These are phyloP conservation scores for Galaxea fascicularis DNA, from an alignment of 92 coral and sea anemone species.

Conservation along the genomic window DNA sequence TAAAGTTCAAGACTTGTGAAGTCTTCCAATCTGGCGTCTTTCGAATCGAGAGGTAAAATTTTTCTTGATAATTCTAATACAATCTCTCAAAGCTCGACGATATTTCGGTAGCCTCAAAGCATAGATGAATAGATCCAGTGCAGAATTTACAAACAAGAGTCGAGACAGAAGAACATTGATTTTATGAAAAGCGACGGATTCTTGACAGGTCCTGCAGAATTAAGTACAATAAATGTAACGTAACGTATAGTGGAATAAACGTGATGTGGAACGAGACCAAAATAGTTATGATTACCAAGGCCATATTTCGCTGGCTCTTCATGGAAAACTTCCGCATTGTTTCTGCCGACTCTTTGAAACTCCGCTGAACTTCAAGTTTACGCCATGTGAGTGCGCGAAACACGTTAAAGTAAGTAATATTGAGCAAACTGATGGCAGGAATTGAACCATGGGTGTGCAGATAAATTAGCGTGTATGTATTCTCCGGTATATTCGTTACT, in stretches of 20 bases:
- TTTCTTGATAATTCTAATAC: neutral
- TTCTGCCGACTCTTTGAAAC: conserved; percentile 1
- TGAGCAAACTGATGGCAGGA: conserved; percentile 49
- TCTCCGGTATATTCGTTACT: conserved; percentile 36
- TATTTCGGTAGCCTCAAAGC: conserved; percentile 40
- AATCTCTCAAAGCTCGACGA: conserved; percentile 32
- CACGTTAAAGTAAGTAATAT: conserved; percentile 26
- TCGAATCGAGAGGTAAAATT: neutral
- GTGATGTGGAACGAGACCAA: conserved; percentile 34
- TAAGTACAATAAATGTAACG: conserved; percentile 32
- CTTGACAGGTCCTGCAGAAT: conserved; percentile 25
- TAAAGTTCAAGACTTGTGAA: neutral
- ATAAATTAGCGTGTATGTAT: conserved; percentile 45
- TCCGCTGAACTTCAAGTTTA: neutral
- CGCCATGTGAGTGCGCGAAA: conserved; percentile 44
- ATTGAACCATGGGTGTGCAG: conserved; percentile 62
- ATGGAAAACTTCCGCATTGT: neutral
- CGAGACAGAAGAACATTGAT: conserved; percentile 26
- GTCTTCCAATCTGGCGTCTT: neutral
- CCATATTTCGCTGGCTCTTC: conserved; percentile 14
- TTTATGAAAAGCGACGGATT: conserved; percentile 17
- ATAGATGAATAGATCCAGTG: conserved; percentile 41
- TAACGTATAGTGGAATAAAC: conserved; percentile 29
- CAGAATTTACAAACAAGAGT: conserved; percentile 35
- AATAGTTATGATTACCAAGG: conserved; percentile 12